These are phyloP conservation scores for Phenacoccus solenopsis DNA, from an alignment of 1,140 invertebrate species.

Conservation along the genomic window DNA sequence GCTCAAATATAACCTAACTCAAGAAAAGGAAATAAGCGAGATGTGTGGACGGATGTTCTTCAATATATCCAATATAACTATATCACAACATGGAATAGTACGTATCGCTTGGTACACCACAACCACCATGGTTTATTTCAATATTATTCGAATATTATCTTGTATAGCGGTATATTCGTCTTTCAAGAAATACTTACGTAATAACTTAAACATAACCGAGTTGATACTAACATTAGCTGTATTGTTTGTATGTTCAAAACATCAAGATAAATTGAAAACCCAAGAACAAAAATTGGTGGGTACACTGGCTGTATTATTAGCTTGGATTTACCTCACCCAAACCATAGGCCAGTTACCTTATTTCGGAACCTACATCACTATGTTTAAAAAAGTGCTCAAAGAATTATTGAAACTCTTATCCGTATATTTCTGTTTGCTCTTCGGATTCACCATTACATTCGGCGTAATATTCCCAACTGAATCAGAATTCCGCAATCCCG, in stretches of 20 bases:
- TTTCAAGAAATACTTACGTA: slow-evolving; percentile 60
- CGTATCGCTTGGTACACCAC: neutral
- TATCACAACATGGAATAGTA: no score
- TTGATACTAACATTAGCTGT: slow-evolving; percentile 20
- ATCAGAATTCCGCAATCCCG: slow-evolving; percentile 56
- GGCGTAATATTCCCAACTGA: slow-evolving; percentile 65
- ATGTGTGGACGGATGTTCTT: no score
- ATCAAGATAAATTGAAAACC: no score
- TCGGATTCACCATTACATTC: slow-evolving; percentile 74
- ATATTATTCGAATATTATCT: slow-evolving; percentile 49
- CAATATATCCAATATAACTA: no score
- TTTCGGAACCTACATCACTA: slow-evolving; percentile 73
- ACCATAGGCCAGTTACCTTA: slow-evolving; percentile 74
- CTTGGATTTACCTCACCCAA: slow-evolving; percentile 77
- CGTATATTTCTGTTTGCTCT: slow-evolving; percentile 67
- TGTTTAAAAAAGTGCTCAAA: slow-evolving; percentile 71
- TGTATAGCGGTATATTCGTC: slow-evolving; percentile 57
- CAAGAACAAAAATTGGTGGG: slow-evolving; percentile 40
- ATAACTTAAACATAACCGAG: slow-evolving; percentile 61
- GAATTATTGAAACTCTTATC: slow-evolving; percentile 71
- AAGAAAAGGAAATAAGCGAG: no score
- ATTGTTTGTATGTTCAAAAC: no score
- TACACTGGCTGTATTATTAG: slow-evolving; percentile 65
- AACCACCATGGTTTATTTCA: neutral
- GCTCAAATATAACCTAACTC: no score